phyloP scores from a whole-genome alignment of 2,113 vertebrate species.

The Xenopus borealis region DNA sequence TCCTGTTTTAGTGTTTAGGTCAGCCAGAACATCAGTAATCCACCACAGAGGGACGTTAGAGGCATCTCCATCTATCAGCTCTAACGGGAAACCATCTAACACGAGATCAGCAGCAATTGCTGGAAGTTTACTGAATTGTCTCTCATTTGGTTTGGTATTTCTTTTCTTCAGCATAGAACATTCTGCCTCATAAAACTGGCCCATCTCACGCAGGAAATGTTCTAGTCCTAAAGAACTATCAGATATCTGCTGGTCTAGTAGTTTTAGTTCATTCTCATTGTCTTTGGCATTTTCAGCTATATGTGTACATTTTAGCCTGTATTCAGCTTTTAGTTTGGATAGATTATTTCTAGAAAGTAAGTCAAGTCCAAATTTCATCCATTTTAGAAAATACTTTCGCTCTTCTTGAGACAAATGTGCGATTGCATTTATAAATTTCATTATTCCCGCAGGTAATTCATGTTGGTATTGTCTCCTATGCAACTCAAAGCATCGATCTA shows the following conservation, averaged over 20 bases:
- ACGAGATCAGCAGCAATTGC: constrained; percentile 58
- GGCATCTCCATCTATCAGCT: constrained; percentile 72
- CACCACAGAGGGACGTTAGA: constrained; percentile 69
- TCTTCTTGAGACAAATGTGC: constrained; percentile 40
- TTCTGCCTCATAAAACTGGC: constrained; percentile 72
- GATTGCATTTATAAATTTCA: constrained; percentile 50
- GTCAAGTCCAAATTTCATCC: constrained; percentile 54
- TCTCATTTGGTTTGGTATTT: background rate
- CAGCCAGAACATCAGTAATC: constrained; percentile 65
- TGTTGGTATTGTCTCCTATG: constrained; percentile 45
- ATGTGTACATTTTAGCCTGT: constrained; percentile 14
- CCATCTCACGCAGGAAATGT: constrained; percentile 75
- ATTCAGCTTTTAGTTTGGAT: constrained; percentile 11
- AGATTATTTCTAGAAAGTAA: constrained; percentile 21
- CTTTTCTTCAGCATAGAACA: constrained; percentile 43
- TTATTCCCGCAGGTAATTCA: constrained; percentile 25
- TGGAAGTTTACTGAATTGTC: constrained; percentile 31
- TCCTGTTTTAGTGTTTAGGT: constrained; percentile 56
- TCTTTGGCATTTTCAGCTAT: too few relatives aligned
- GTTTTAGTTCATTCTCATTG: background rate
- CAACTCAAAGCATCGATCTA: constrained; percentile 45
- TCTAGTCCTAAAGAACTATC: constrained; percentile 67
- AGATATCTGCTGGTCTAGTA: constrained; percentile 48
- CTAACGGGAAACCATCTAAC: constrained; percentile 68
- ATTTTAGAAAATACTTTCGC: constrained; percentile 53